A percentile compares a stretch with the other conserved stretches of the same genome.
Conservation (phyloP, 2,113 vertebrate species). For the Neogale vison region DNA sequence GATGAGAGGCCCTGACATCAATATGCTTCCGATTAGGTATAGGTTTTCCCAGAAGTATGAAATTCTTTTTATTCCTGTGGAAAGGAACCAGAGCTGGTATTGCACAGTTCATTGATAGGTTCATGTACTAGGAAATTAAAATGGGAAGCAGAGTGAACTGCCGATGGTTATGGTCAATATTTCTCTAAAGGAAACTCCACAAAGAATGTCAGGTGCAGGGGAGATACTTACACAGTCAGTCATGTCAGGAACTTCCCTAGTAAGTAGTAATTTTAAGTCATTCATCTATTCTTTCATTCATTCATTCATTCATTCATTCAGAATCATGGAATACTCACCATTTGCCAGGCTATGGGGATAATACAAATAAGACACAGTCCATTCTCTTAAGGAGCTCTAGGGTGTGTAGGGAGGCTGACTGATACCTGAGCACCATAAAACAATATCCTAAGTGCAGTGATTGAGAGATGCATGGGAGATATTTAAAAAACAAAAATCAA, state of each 20-base stretch:
- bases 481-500: background rate
- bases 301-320: background rate
- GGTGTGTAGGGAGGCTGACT: background rate
- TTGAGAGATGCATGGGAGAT: background rate
- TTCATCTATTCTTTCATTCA: background rate
- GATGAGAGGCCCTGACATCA: background rate
- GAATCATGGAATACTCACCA: background rate
- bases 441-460: background rate
- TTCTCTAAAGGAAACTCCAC: background rate
- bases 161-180: too few species aligned
- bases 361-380: background rate
- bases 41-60: background rate
- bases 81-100: too few species aligned
- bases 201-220: constrained; percentile 60
- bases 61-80: background rate
- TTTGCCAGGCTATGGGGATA: background rate
- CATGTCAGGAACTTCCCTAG: background rate
- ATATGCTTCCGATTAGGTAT: background rate
- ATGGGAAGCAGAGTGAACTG: background rate
- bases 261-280: constrained; percentile 18
- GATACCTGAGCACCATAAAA: background rate
- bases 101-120: too few species aligned
- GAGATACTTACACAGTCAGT: rapidly evolving
- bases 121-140: too few species aligned
- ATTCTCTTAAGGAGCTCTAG: background rate